These are phyloP conservation scores for Sphinx pinastri DNA, from an alignment of 2,888 invertebrate species.

Conservation along the genomic window DNA sequence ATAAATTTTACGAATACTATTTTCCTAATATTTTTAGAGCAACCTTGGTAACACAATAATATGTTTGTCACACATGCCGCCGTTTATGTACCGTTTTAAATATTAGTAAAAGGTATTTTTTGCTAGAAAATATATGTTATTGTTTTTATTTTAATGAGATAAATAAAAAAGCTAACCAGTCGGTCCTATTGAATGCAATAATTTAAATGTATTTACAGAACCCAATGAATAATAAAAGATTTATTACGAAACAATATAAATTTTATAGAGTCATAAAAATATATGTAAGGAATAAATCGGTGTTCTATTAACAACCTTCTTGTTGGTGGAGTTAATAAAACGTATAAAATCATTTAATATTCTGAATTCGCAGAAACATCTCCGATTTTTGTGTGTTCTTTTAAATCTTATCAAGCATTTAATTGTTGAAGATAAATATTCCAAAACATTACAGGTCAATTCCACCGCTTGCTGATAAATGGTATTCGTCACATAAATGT, in stretches of 20 bases:
- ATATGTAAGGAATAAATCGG: slow-evolving; percentile 16
- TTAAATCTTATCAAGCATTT: too few species aligned
- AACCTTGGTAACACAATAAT: slow-evolving; percentile 8
- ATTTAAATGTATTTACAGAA: background rate
- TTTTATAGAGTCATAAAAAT: slow-evolving; percentile 18
- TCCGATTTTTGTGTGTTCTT: too few species aligned
- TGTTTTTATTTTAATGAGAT: background rate
- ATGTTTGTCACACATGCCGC: slow-evolving; percentile 2
- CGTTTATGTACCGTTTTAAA: slow-evolving; percentile 5
- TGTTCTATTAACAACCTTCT: slow-evolving; percentile 13
- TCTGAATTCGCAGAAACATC: too few species aligned
- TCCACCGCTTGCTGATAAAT: too few species aligned
- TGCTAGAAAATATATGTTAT: slow-evolving; percentile 17
- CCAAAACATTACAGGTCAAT: too few species aligned
- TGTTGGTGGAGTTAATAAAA: too few species aligned
- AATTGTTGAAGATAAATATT: too few species aligned
- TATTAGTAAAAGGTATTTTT: slow-evolving; percentile 19
- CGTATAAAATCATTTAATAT: too few species aligned
- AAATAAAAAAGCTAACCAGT: background rate
- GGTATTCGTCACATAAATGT: too few species aligned
- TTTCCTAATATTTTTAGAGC: slow-evolving; percentile 8
- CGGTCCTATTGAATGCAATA: slow-evolving; percentile 6
- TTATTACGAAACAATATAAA: slow-evolving; percentile 4
- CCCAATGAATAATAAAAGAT: slow-evolving; percentile 1
- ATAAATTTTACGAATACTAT: slow-evolving; percentile 72